Conservation (phyloP, 2,113 vertebrate species). For the Myanophis thanlyinensis region DNA sequence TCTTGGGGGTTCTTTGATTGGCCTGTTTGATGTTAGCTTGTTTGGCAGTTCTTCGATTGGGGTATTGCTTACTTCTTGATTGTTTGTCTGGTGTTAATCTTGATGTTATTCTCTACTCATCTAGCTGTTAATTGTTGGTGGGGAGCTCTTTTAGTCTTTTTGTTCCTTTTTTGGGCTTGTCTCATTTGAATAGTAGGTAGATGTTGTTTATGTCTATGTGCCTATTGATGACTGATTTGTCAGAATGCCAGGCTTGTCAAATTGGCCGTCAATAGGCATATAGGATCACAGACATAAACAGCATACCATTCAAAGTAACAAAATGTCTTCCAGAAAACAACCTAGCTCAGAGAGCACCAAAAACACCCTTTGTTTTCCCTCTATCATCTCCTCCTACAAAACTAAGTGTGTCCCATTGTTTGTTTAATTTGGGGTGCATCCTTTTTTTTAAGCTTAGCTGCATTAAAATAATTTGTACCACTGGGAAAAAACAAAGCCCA, state of each 20-base stretch:
- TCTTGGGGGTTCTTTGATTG: neutral
- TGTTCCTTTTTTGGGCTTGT: neutral
- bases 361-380: too few relatives aligned
- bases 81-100: neutral
- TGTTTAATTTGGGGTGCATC: neutral
- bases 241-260: neutral
- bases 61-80: neutral
- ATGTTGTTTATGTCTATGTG: neutral
- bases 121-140: neutral
- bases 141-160: neutral
- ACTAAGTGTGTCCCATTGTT: neutral
- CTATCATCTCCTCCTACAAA: neutral
- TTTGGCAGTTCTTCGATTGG: neutral
- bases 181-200: neutral
- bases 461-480: neutral
- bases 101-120: neutral
- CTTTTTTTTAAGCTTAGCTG: neutral
- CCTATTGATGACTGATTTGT: neutral
- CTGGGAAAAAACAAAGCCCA: neutral
- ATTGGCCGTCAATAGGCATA: neutral
- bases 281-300: neutral
- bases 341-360: neutral
- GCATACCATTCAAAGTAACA: neutral
- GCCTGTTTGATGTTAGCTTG: neutral
- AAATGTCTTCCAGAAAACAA: neutral